These are phyloP conservation scores for Notechis scutatus DNA, from an alignment of 2,113 vertebrate species.

Conservation along the genomic window DNA sequence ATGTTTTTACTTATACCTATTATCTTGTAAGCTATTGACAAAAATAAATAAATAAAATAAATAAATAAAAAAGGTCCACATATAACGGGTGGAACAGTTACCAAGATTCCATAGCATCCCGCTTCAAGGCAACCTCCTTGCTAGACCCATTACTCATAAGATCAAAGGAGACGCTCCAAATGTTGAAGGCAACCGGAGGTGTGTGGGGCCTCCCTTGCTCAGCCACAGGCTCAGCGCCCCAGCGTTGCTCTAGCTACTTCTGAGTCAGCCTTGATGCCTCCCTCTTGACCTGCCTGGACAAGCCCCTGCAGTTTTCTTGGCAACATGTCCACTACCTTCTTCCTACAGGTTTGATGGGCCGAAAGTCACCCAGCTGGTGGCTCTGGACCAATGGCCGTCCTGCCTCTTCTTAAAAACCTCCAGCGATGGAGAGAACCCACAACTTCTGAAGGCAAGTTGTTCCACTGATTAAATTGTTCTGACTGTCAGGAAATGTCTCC, in stretches of 20 bases:
- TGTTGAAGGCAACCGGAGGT: neutral
- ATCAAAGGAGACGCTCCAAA: neutral
- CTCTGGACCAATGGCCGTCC: neutral
- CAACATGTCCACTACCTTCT: neutral
- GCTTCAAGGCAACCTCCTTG: neutral
- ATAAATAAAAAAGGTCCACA: conserved; percentile 1
- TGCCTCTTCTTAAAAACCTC: neutral
- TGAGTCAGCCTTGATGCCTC: neutral
- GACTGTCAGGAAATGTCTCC: no score
- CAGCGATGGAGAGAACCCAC: neutral
- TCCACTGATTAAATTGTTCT: no score
- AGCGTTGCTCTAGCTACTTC: neutral
- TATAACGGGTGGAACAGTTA: conserved; percentile 41
- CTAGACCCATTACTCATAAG: conserved; percentile 17
- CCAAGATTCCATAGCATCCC: neutral
- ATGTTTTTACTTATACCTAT: no score
- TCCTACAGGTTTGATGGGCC: neutral
- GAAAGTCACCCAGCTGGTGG: neutral
- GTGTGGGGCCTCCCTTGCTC: neutral
- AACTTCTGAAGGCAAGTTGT: neutral
- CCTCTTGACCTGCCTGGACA: neutral
- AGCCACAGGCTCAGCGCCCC: neutral
- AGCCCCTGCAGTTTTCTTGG: neutral
- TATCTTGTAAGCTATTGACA: no score
- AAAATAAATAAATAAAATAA: no score